These are phyloP conservation scores for Drosophila lini DNA, from an alignment of 1,140 invertebrate genomes.

Conservation along the genomic window DNA sequence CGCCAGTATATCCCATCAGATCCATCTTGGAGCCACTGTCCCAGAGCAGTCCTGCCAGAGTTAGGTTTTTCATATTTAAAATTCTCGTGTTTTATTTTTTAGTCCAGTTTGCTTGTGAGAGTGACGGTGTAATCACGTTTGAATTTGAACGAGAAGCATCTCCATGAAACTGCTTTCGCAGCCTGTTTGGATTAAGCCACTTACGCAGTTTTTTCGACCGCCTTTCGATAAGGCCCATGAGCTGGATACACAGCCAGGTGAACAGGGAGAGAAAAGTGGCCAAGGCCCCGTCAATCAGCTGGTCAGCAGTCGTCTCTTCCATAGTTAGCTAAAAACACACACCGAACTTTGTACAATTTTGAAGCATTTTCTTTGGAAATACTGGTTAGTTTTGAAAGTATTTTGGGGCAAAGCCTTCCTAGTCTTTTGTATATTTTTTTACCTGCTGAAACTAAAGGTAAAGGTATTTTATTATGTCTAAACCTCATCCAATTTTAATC, in stretches of 20 bases:
- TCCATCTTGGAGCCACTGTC: conserved; percentile 10
- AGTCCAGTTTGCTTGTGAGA: conserved; percentile 19
- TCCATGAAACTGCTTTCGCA: conserved; percentile 4
- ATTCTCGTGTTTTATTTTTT: conserved; percentile 15
- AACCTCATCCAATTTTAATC: not conserved
- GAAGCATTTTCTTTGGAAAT: not conserved
- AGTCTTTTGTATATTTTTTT: not conserved
- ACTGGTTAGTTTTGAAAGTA: not conserved
- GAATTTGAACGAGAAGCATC: conserved; percentile 3
- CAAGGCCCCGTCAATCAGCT: conserved; percentile 7
- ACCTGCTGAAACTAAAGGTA: not conserved
- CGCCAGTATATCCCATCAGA: not conserved
- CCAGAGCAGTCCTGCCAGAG: conserved; percentile 25
- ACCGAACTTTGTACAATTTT: not conserved
- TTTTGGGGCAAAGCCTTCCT: not conserved
- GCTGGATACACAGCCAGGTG: conserved; percentile 4
- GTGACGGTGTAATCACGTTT: conserved; percentile 22
- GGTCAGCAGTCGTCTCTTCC: conserved; percentile 1
- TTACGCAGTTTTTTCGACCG: conserved; percentile 1
- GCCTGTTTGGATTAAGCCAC: conserved; percentile 12
- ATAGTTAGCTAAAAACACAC: not conserved
- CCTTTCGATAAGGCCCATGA: not conserved
- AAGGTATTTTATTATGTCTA: not conserved
- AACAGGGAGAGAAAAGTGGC: conserved; percentile 7
- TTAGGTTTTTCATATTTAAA: conserved; percentile 31